Evolutionary conservation across 1,140 invertebrate species (phyloP), one percentile per base, ranked within the genome.

Genomic region (Liolophura sinensis): DNA sequence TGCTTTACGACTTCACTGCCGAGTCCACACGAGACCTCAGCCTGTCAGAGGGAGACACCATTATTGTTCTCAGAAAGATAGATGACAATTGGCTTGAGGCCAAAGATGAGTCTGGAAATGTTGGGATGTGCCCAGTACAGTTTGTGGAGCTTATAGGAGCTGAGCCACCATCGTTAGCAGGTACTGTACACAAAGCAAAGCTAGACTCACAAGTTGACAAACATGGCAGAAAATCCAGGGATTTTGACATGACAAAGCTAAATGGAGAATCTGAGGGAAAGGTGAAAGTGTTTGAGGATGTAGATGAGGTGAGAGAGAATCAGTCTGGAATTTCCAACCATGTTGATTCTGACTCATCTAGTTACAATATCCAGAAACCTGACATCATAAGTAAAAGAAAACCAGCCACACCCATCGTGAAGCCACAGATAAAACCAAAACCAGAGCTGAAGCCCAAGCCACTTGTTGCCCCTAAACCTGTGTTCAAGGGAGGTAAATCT

Each of bases 51-150:
- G 88, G 87, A 6, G 88, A 90, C 60, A 83, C 85, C 40, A 83
- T 90, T 1, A 84, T 78, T 15, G 79, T 90, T 15, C 48, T 88
- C 50, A 85, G 86, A 57, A 82, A 89, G 57, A 79, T 89, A 47
- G 88, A 90, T 80, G 84, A 84, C 27, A 87, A 90, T 67, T 91
- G 90, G 90, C 83, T 88, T 20, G 85, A 89, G 70, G 89, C 81
- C 5, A 62, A 87, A 46, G 83, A 83, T 60, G 85, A 89, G 22
- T 48, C 86, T 69, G 86, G 85, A 20, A 76, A 78, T 40, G 81
- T 83, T 68, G 90, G 90, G 1, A 86, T 89, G 54, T 89, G 90
- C 78, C 90, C 90, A 5, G 80, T 84, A n/a, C 87, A 84, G 54
- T 90, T 88, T 75, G 84, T 91, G 1, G 88, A 90, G 50, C 85